Evolutionary conservation across 2,888 invertebrate species (phyloP).

Genomic region (Drosophila nigricruria): DNA sequence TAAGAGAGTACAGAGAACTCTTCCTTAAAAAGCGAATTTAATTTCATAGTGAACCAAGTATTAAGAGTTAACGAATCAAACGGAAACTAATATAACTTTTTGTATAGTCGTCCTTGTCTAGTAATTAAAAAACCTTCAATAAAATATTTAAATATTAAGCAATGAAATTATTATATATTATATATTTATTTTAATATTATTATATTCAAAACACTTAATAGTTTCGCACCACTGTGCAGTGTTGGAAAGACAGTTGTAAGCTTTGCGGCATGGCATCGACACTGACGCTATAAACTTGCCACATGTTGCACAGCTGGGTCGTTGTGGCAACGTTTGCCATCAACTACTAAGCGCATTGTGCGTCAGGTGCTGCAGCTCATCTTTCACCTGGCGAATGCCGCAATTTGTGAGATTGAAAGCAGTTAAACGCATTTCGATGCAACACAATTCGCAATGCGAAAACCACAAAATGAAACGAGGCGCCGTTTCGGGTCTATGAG

Average conservation of each 20-base stretch:
- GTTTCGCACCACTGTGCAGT: not conserved
- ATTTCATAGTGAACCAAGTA: too few species aligned
- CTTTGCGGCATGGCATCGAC: constrained; percentile 13
- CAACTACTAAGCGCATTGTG: constrained; percentile 52
- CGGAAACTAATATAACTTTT: too few species aligned
- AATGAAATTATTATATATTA: too few species aligned
- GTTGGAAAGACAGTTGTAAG: constrained; percentile 12
- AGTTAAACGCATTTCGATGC: constrained; percentile 19
- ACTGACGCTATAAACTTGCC: constrained; percentile 34
- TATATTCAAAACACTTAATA: too few species aligned
- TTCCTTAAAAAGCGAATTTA: too few species aligned
- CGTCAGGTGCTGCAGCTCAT: constrained; percentile 62
- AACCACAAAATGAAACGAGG: constrained; percentile 28
- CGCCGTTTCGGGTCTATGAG: constrained; percentile 3
- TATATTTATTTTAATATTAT: too few species aligned
- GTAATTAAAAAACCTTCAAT: not conserved
- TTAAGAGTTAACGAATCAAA: too few species aligned
- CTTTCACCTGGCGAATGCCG: constrained; percentile 70
- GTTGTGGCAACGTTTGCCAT: constrained; percentile 11
- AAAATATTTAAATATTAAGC: too few species aligned
- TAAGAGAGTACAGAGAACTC: too few species aligned
- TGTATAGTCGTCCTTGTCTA: not conserved
- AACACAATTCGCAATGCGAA: constrained; percentile 29
- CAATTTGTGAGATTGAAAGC: constrained; percentile 51
- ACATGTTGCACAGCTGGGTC: constrained; percentile 43